Percentiles rank a stretch among this genome's conserved stretches.
Conservation (phyloP, 2,888 invertebrate species). For the Meandrusa payeni region DNA sequence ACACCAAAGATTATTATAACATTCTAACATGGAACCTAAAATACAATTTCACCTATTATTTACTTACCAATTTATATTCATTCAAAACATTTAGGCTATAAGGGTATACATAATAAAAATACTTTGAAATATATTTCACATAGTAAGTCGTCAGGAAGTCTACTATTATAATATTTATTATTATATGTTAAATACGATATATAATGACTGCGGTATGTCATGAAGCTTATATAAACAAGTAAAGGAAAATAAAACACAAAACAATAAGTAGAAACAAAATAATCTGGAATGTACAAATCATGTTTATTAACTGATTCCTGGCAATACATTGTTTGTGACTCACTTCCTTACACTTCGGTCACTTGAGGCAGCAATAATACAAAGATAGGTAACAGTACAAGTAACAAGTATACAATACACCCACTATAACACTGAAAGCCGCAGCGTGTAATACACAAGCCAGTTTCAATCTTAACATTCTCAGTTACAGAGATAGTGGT, state of each 20-base stretch:
- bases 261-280: constrained; percentile 83
- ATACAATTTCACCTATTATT: constrained; percentile 75
- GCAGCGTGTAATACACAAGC: constrained; percentile 60
- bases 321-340: constrained; percentile 78
- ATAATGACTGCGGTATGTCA: constrained; percentile 60
- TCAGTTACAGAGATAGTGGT: constrained; percentile 55
- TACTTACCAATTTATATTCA: constrained; percentile 78
- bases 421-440: constrained; percentile 73
- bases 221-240: constrained; percentile 50
- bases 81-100: constrained; percentile 79
- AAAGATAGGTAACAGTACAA: constrained; percentile 50
- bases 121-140: constrained; percentile 66
- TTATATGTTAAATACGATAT: constrained; percentile 45
- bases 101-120: constrained; percentile 79
- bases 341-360: constrained; percentile 55
- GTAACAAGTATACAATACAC: constrained; percentile 59
- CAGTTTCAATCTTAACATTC: constrained; percentile 64
- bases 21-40: constrained; percentile 81
- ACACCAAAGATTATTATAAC: constrained; percentile 81
- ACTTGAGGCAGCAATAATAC: constrained; percentile 41
- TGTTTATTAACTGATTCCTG: constrained; percentile 85
- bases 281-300: constrained; percentile 92
- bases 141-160: constrained; percentile 69
- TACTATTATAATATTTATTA: constrained; percentile 46
- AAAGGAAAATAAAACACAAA: constrained; percentile 76